These are phyloP conservation scores for Corbicula japonica DNA, from an alignment of 2,888 invertebrate species.

Conservation along the genomic window DNA sequence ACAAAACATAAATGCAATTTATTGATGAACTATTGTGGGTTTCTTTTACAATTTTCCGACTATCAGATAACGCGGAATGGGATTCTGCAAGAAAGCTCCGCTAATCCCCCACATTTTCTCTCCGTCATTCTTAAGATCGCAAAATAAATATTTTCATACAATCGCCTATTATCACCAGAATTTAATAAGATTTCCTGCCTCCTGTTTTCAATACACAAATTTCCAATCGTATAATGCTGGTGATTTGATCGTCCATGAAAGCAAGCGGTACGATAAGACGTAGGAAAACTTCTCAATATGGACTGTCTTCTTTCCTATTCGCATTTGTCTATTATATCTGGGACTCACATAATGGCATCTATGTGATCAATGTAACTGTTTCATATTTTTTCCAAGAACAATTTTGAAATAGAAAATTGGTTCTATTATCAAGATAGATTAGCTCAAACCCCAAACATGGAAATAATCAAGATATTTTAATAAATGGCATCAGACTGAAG, in stretches of 20 bases:
- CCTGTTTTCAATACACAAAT: slow-evolving; percentile 63
- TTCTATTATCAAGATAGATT: slow-evolving; percentile 73
- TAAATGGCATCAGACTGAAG: slow-evolving; percentile 45
- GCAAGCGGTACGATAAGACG: slow-evolving; percentile 47
- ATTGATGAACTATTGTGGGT: slow-evolving; percentile 29
- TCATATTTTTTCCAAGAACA: slow-evolving; percentile 55
- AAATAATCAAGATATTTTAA: slow-evolving; percentile 70
- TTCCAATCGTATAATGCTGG: slow-evolving; percentile 59
- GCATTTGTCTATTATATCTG: slow-evolving; percentile 73
- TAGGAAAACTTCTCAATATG: slow-evolving; percentile 67
- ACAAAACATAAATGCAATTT: slow-evolving; percentile 24
- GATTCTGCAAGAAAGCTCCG: slow-evolving; percentile 40
- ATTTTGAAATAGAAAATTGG: slow-evolving; percentile 67
- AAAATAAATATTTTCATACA: slow-evolving; percentile 67
- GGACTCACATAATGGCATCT: slow-evolving; percentile 73
- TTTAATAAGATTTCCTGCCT: slow-evolving; percentile 64
- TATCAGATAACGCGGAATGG: slow-evolving; percentile 47
- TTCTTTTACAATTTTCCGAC: slow-evolving; percentile 46
- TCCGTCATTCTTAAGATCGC: slow-evolving; percentile 54
- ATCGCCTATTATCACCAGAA: slow-evolving; percentile 62
- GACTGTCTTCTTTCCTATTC: slow-evolving; percentile 60
- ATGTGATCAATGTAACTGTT: slow-evolving; percentile 66
- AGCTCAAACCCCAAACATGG: slow-evolving; percentile 71
- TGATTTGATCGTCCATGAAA: slow-evolving; percentile 56
- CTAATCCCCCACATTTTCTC: slow-evolving; percentile 43